Evolutionary conservation across 2,797 vertebrate genomes (phyloP).

Genomic region (Chelmon rostratus): DNA sequence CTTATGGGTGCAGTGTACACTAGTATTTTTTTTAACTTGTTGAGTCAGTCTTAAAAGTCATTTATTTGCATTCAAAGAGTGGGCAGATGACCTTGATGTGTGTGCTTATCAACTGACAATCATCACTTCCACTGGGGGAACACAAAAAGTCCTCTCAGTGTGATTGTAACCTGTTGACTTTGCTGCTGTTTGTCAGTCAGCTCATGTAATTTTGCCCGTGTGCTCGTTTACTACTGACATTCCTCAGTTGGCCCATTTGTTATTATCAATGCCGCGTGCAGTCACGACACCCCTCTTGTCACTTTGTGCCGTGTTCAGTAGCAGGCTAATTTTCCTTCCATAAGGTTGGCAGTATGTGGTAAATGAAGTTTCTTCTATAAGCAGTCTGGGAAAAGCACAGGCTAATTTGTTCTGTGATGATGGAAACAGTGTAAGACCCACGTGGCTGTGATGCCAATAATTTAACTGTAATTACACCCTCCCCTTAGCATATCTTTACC

Average conservation of each 20-base stretch:
- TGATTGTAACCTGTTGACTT: no score
- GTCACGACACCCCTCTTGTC: constrained; percentile 26
- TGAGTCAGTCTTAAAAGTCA: background rate
- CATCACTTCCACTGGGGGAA: background rate
- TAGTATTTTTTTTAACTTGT: background rate
- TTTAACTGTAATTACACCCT: background rate
- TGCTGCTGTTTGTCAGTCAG: constrained; percentile 12
- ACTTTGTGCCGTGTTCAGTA: constrained; percentile 41
- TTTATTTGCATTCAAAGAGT: background rate
- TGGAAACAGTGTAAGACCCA: background rate
- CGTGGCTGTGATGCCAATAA: background rate
- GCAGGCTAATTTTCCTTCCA: constrained; percentile 49
- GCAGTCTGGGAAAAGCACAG: constrained; percentile 9
- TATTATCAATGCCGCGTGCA: constrained; percentile 42
- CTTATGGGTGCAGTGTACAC: background rate
- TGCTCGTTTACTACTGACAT: constrained; percentile 39
- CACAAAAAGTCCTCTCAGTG: background rate
- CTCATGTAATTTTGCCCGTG: constrained; percentile 1
- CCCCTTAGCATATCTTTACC: background rate
- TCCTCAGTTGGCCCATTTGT: constrained; percentile 42
- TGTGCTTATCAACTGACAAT: background rate
- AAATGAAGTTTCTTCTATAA: constrained; percentile 56
- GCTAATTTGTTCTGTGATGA: constrained; percentile 29
- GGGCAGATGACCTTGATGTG: background rate
- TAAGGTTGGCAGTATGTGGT: constrained; percentile 47